Evolutionary conservation across 2,888 invertebrate genomes (phyloP), one percentile per base, ranked within the genome.

Genomic region (Coenonympha arcania): DNA sequence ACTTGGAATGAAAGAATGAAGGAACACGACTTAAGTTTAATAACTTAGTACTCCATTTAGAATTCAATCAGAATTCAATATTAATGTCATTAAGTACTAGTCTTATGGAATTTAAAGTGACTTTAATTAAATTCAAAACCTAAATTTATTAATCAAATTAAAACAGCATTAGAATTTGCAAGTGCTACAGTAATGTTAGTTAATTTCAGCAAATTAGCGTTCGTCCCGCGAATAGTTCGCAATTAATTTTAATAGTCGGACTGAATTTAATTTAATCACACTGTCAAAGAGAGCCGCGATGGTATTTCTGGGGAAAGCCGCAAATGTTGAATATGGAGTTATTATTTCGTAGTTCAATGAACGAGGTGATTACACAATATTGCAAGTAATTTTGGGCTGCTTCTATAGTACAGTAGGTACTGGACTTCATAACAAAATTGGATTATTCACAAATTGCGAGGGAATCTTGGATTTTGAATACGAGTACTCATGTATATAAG

Each of bases 261-360:
- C 31, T 9, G 18, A 48, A 48, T 48, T 48, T 33, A 33, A 48
- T 48, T 48, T 33, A 33, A 48, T 48, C 41, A 48, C n/a, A 22
- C 13, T 40, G 22, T 40, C 48, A 43, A 44, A 44, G 26, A 48
- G 39, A 15, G 39, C 15, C 8, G 22, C 4, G 24, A 39, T 37
- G 22, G 22, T 22, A 37, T 37, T 22, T 9, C 37, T 22, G 9
- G 24, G 15, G 9, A 15, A 24, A 22, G 24, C 39, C 15, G 15
- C 15, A 24, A 22, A 39, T 24, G 20, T 24, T 15, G 4, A 37
- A 22, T 37, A 8, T 37, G 20, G 36, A 37, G 19, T 2, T 36
- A 19, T 11, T 20, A 36, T 36, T 36, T 19, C 19, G 11, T 36
- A 11, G 19, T 16, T 36, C 11, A 24, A 24, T 24, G 9, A n/a